A percentile compares a stretch with the other conserved stretches of the same genome.
Evolutionary conservation across 1,140 invertebrate species (phyloP).

Genomic region (Drosophila oshimai): DNA sequence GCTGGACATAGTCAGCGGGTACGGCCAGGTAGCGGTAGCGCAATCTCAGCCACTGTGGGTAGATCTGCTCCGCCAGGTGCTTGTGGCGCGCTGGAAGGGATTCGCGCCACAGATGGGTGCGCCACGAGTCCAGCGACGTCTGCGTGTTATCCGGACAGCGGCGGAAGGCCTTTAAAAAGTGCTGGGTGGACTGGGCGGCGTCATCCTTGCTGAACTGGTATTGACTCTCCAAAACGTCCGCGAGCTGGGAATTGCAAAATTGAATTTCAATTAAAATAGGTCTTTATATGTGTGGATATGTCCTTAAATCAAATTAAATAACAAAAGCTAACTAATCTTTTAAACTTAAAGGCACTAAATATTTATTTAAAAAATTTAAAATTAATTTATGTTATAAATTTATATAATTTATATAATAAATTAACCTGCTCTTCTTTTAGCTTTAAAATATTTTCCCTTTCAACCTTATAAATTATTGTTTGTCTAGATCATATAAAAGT

Average conservation of each 20-base stretch:
- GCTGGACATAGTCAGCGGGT: constrained; percentile 85
- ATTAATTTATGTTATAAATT: too few species aligned
- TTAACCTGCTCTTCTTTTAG: too few species aligned
- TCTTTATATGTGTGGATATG: too few species aligned
- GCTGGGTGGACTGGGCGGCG: constrained; percentile 85
- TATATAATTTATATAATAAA: too few species aligned
- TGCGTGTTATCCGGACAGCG: constrained; percentile 89
- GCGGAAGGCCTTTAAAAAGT: constrained; percentile 89
- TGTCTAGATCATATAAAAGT: too few species aligned
- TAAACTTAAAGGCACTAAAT: too few species aligned
- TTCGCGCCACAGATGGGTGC: constrained; percentile 88
- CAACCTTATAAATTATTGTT: too few species aligned
- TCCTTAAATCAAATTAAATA: too few species aligned
- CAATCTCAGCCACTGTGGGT: constrained; percentile 89
- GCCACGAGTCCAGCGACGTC: constrained; percentile 89
- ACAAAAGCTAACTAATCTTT: too few species aligned
- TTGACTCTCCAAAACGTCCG: constrained; percentile 87
- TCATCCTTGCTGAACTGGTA: constrained; percentile 86
- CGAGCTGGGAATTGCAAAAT: constrained; percentile 86
- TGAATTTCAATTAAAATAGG: too few species aligned
- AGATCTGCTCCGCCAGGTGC: constrained; percentile 88
- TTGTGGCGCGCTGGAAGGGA: constrained; percentile 89
- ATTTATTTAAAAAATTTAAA: too few species aligned
- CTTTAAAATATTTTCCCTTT: too few species aligned
- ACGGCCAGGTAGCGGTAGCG: constrained; percentile 89